Evolutionary conservation across 2,113 vertebrate species (phyloP), one percentile per base, ranked within the genome.

Genomic region (Apteryx owenii): DNA sequence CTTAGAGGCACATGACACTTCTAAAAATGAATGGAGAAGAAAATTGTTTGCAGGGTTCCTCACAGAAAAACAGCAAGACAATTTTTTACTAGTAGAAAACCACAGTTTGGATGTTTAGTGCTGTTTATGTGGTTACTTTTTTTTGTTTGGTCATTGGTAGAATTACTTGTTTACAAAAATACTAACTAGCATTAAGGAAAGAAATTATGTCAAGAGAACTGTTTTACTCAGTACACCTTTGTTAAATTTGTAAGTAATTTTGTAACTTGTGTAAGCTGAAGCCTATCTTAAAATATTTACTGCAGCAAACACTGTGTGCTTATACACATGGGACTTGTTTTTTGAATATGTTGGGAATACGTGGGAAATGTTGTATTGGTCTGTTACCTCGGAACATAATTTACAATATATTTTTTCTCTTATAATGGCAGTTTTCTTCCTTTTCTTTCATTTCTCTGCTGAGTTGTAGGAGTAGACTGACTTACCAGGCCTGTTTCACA

Each of bases 201-300:
- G 60, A 60, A 89, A 61, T 70, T 20, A 62, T 68, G 54, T 66
- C 81, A 79, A 95, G 88, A 95, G 84, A 94, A 88, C 88, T 84
- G 38, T 87, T 93, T 65, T 75, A 91, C 77, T 92, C 80, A 73
- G 50, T 50, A 68, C 31, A 72, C n/a, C 56, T 90, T 92, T 95
- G 50, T 93, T 90, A 94, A 80, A 68, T 95, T 93, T 91, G 38
- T 75, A 93, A 97, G 88, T 86, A 94, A 98, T 95, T 60, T 60
- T 60, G 56, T 72, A 75, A 88, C 69, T 90, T 85, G 81, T 56
- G 36, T 88, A 77, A 94, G 58, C 69, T 64, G 88, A 88, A 93
- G 83, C 91, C 69, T 87, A 53, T 89, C 50, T 95, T 92, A 48
- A 82, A 95, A 29, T 79, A 48, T 71, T 91, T 89, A 92, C 72